Evolutionary conservation across 1,140 invertebrate genomes (phyloP).

Genomic region (Cydia fagiglandana): DNA sequence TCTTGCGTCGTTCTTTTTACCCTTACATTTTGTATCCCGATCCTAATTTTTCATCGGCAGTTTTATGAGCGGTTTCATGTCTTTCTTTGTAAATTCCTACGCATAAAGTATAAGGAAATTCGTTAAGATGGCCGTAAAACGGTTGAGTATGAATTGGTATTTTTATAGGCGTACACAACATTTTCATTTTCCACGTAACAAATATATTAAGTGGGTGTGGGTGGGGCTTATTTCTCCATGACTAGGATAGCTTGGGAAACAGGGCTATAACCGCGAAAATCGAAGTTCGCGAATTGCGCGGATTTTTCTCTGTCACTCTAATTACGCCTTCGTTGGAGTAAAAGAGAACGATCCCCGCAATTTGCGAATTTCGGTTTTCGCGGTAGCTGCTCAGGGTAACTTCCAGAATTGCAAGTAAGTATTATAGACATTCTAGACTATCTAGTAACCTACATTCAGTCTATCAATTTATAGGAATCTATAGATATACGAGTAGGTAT

Average conservation of each 20-base stretch:
- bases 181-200: conserved; percentile 5
- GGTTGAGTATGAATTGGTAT: conserved; percentile 1
- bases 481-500: too few species aligned
- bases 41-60: conserved; percentile 3
- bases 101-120: background rate
- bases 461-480: too few species aligned
- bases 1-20: background rate
- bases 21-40: background rate
- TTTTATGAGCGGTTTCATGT: conserved; percentile 2
- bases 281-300: too few species aligned
- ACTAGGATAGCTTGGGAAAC: background rate
- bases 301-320: too few species aligned
- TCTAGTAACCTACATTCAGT: too few species aligned
- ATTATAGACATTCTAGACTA: too few species aligned
- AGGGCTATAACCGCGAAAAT: too few species aligned
- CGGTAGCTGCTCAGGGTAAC: too few species aligned
- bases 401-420: background rate
- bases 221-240: too few species aligned
- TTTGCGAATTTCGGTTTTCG: too few species aligned
- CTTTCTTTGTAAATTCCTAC: background rate
- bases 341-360: too few species aligned
- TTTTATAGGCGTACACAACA: conserved; percentile 1
- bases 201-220: background rate
- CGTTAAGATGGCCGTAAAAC: background rate
- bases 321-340: too few species aligned